Conservation (phyloP, 1,140 invertebrate genomes). For the Pemphigus obesinymphae region DNA sequence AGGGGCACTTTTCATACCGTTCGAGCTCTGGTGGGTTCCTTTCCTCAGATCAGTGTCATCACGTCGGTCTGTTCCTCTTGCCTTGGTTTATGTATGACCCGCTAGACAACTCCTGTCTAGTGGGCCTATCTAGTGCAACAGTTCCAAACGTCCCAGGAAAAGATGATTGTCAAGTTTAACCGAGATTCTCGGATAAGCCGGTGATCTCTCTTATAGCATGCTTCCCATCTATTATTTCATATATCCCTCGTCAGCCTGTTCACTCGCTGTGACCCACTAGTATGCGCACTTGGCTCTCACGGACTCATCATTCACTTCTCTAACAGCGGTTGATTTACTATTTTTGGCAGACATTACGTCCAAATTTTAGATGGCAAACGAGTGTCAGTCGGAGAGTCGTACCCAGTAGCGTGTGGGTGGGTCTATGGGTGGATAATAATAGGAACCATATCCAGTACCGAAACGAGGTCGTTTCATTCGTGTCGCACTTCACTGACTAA, state of each 20-base stretch:
- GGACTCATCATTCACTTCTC: background rate
- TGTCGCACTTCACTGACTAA: background rate
- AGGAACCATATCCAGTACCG: background rate
- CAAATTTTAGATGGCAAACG: background rate
- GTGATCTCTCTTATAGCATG: too few relatives aligned
- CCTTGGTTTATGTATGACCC: too few relatives aligned
- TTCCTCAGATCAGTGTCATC: too few relatives aligned
- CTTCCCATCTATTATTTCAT: background rate
- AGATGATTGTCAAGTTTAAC: too few relatives aligned
- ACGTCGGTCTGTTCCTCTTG: too few relatives aligned
- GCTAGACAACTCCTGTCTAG: too few relatives aligned
- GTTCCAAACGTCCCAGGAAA: too few relatives aligned
- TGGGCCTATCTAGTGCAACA: too few relatives aligned
- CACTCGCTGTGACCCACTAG: background rate
- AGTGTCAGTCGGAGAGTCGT: background rate
- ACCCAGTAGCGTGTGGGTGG: background rate
- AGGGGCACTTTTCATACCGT: too few relatives aligned
- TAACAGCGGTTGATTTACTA: background rate
- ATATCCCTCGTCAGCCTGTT: background rate
- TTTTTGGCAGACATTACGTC: background rate
- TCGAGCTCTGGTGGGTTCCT: too few relatives aligned
- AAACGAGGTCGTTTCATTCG: too few relatives aligned
- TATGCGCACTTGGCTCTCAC: background rate
- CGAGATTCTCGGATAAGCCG: too few relatives aligned
- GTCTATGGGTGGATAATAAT: background rate